Conservation (phyloP, 2,888 invertebrate species). For the Macrophya alboannulata region DNA sequence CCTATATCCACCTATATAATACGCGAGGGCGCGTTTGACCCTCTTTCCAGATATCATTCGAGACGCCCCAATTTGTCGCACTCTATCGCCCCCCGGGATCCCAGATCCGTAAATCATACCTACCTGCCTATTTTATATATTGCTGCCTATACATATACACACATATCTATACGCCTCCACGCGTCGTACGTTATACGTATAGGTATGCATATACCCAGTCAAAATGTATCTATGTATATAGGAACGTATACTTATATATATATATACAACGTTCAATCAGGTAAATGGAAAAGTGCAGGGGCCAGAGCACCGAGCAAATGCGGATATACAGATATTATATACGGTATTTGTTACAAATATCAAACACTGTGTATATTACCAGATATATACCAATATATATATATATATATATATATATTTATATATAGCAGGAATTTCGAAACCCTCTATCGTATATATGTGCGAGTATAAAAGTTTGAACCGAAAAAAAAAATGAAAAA, state of each 20-base stretch:
- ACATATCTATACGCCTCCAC: neutral
- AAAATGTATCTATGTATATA: neutral
- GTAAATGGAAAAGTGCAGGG: neutral
- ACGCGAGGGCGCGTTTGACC: conserved; percentile 32
- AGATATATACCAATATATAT: too few species aligned
- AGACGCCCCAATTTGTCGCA: conserved; percentile 41
- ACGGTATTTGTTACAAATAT: neutral
- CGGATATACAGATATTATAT: neutral
- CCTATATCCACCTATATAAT: conserved; percentile 6
- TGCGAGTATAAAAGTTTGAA: neutral
- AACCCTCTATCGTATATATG: neutral
- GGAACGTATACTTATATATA: neutral
- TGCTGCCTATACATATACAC: neutral
- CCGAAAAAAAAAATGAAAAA: neutral
- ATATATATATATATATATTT: too few species aligned
- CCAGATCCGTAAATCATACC: conserved; percentile 34
- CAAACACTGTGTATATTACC: too few species aligned
- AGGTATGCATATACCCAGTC: too few species aligned
- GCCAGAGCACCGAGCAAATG: neutral
- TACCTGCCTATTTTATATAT: conserved; percentile 24
- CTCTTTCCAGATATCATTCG: conserved; percentile 24
- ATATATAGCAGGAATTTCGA: neutral
- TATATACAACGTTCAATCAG: neutral
- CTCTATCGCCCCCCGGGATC: conserved; percentile 32
- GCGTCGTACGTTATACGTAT: neutral